phyloP scores from a whole-genome alignment of 2,113 vertebrate genomes.

The Gnathonemus longibarbis region DNA sequence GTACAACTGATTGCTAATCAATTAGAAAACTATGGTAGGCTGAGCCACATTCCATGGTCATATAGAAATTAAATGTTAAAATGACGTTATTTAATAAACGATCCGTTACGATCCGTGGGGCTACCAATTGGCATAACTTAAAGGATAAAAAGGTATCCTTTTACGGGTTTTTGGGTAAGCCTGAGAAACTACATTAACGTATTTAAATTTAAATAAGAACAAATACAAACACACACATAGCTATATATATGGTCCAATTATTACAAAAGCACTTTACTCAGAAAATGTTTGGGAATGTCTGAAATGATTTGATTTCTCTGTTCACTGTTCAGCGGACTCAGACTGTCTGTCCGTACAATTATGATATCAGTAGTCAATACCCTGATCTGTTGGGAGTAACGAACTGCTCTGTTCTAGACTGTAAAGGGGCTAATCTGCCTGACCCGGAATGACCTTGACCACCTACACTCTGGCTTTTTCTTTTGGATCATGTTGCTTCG shows the following conservation, averaged over 20 bases:
- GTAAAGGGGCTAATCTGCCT: slow-evolving; percentile 57
- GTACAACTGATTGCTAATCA: not conserved
- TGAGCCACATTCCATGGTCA: not conserved
- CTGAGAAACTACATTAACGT: not conserved
- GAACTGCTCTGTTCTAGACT: slow-evolving; percentile 49
- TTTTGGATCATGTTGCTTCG: slow-evolving; percentile 52
- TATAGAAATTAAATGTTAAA: not conserved
- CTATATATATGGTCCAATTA: slow-evolving; percentile 17
- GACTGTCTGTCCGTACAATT: slow-evolving; percentile 47
- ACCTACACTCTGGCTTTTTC: slow-evolving; percentile 53
- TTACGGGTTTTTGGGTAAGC: not conserved
- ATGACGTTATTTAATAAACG: not conserved
- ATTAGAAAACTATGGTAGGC: not conserved
- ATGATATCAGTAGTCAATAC: slow-evolving; percentile 57
- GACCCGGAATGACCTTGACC: slow-evolving; percentile 66
- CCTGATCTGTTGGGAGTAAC: slow-evolving; percentile 58
- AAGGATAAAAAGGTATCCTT: not conserved
- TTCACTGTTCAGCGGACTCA: not conserved
- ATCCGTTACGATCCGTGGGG: slow-evolving; percentile 23
- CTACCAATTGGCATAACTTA: not conserved
- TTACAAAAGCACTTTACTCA: slow-evolving; percentile 30
- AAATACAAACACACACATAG: not conserved
- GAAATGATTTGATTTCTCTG: slow-evolving; percentile 2
- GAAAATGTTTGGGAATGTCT: not conserved
- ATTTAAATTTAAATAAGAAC: slow-evolving; percentile 4